Evolutionary conservation across 2,888 invertebrate species (phyloP), one percentile per base, ranked within the genome.

Genomic region (Hemaris fuciformis): DNA sequence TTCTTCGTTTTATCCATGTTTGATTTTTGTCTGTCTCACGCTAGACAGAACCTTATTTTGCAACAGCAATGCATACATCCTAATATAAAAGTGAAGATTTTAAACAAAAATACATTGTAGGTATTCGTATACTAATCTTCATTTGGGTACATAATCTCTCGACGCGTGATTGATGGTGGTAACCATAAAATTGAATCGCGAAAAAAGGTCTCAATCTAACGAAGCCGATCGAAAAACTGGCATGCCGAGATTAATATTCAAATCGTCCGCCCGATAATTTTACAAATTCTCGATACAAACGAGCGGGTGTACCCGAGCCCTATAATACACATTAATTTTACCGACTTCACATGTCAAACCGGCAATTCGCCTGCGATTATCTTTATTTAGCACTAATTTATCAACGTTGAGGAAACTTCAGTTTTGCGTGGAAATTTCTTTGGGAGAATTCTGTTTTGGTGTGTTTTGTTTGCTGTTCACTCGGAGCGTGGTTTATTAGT

Each of bases 271-370:
- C 80, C 84, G 85, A 87, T 90, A 90, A 91, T 90, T 89, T 88
- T 79, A 87, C 85, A 88, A 91, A 91, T 89, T 91, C 83, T 80
- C 85, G 70, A 76, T 77, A 85, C 82, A 83, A 86, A 85, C 86
- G 83, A 87, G 82, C 85, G 85, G 86, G 80, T 83, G 84, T 83
- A 77, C 69, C 74, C 75, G 67, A 75, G 80, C 84, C 78, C 90
- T 89, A 87, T 91, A 91, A 91, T 90, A 90, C 81, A 87, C 91
- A 91, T 91, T 87, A 89, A 91, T 92, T 86, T 87, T 66, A 74
- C 72, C 79, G 80, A 84, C 85, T 87, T 83, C 85, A 75, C 90
- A 85, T 91, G 91, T 91, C 91, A 91, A 91, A 89, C 88, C 77
- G 66, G 77, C 87, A 87, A 89, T 91, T 83, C 83, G 68, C 81